A percentile compares a stretch with the other conserved stretches of the same genome.
phyloP scores from a whole-genome alignment of 2,888 invertebrate species.

The Patella caerulea region DNA sequence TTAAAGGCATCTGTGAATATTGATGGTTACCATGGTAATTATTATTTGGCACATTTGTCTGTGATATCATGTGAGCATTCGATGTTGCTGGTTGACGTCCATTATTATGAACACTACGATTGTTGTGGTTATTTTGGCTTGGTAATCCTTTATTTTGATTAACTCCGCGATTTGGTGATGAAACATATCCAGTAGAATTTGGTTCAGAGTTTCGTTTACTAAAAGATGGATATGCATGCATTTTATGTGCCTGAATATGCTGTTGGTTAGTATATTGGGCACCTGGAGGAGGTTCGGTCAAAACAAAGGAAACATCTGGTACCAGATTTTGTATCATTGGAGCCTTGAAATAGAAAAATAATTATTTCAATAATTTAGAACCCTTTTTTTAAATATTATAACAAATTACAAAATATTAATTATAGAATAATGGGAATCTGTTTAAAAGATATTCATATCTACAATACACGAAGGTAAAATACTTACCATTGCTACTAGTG shows the following conservation, averaged over 20 bases:
- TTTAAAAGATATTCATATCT: too few relatives aligned
- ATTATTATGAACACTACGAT: neutral
- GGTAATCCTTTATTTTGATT: too few relatives aligned
- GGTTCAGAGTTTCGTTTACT: too few relatives aligned
- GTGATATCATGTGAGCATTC: neutral
- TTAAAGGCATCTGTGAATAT: constrained; percentile 1
- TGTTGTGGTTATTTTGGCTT: neutral
- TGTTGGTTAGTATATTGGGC: too few relatives aligned
- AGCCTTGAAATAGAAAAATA: constrained; percentile 45
- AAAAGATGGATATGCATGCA: too few relatives aligned
- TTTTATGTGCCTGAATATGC: too few relatives aligned
- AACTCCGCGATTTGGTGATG: too few relatives aligned
- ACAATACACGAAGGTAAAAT: too few relatives aligned
- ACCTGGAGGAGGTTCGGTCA: constrained; percentile 30
- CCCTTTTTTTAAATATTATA: too few relatives aligned
- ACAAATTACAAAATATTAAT: too few relatives aligned
- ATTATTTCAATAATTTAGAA: neutral
- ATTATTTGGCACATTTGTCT: constrained; percentile 1
- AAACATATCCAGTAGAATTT: too few relatives aligned
- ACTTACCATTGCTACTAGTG: constrained; percentile 56
- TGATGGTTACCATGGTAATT: constrained; percentile 1
- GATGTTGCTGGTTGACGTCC: neutral
- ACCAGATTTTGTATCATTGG: constrained; percentile 61
- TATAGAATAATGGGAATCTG: too few relatives aligned
- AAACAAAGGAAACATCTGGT: constrained; percentile 68